A percentile compares a stretch with the other conserved stretches of the same genome.
Evolutionary conservation across 2,797 vertebrate species (phyloP).

Genomic region (Toxotes lorentzi): DNA sequence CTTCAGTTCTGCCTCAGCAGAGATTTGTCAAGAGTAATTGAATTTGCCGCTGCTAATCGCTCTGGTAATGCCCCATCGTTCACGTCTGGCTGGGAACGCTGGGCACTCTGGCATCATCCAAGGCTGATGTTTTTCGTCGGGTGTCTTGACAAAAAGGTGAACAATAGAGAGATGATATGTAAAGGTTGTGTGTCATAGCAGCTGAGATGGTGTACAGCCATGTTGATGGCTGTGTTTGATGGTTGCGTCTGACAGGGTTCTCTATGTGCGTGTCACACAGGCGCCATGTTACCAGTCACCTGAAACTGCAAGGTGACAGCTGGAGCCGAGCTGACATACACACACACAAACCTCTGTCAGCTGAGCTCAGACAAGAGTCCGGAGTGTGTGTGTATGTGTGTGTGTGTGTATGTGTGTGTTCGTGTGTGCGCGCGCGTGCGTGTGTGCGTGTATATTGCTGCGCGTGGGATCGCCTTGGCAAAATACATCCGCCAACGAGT

Average conservation of each 20-base stretch:
- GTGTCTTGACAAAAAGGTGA: slow-evolving; percentile 64
- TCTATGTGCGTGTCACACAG: slow-evolving; percentile 68
- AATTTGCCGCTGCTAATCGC: slow-evolving; percentile 86
- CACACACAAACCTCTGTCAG: slow-evolving; percentile 48
- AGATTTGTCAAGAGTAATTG: slow-evolving; percentile 90
- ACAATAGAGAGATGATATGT: slow-evolving; percentile 60
- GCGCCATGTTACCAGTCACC: slow-evolving; percentile 79
- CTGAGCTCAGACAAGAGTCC: slow-evolving; percentile 48
- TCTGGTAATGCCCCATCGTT: slow-evolving; percentile 83
- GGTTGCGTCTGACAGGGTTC: slow-evolving; percentile 64
- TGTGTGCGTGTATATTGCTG: slow-evolving; percentile 36
- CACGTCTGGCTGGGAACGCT: slow-evolving; percentile 74
- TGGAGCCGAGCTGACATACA: slow-evolving; percentile 50
- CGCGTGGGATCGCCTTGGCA: slow-evolving; percentile 56
- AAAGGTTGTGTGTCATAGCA: slow-evolving; percentile 58
- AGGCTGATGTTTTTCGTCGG: slow-evolving; percentile 58
- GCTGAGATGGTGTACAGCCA: slow-evolving; percentile 50
- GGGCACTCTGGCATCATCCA: slow-evolving; percentile 68
- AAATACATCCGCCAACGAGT: slow-evolving; percentile 74
- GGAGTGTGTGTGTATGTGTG: slow-evolving; percentile 24
- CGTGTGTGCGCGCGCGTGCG: no score
- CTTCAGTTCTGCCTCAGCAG: slow-evolving; percentile 84
- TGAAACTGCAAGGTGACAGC: slow-evolving; percentile 80
- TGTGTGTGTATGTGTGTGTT: slow-evolving; percentile 22
- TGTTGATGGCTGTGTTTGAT: slow-evolving; percentile 58